Evolutionary conservation across 2,113 vertebrate species (phyloP), one percentile per base, ranked within the genome.

Genomic region (Hemibagrus wyckioides): DNA sequence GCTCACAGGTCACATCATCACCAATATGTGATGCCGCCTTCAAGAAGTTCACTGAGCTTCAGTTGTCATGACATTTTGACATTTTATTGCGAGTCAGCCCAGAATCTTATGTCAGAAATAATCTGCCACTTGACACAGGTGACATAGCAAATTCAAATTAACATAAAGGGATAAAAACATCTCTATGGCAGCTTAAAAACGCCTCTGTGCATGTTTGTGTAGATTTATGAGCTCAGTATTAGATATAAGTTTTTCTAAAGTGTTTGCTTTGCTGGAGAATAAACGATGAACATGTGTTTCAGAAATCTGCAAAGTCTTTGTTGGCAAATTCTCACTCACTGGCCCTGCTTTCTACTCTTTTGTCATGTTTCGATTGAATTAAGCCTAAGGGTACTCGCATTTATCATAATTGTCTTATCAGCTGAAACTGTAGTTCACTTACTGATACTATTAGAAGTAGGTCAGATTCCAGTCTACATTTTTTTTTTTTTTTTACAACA

Each of bases 61-160:
- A 59, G 21, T 59, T 81, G 79, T 39, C 79, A 57, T 81, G 79
- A 25, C 79, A 81, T 80, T 80, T 57, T 56, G 33, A 77, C 28
- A 77, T 52, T 30, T 79, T 81, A 59, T 81, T 59, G 54, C 30
- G 0, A 36, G 52, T 23, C 33, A 39, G 30, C 21, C 33, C 79
- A 80, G 52, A 59, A 25, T 21, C 19, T 56, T 79, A 54, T 54
- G 10, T 57, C 52, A 57, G 57, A 80, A 80, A 80, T 80, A 36
- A 57, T 80, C 30, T 30, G 75, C 7, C 21, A 59, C 11, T 59
- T 59, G 79, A 39, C 52, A 81, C 54, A 39, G 79, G 33, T 81
- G 33, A 39, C 79, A 41, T 57, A 39, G 39, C 54, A 59, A 81
- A 59, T 81, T 81, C 23, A 39, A 81, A 41, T 59, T 25, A 57